Base-by-base conservation (phyloP, 64 coral and sea anemone species). In the Actinia equina region DNA sequence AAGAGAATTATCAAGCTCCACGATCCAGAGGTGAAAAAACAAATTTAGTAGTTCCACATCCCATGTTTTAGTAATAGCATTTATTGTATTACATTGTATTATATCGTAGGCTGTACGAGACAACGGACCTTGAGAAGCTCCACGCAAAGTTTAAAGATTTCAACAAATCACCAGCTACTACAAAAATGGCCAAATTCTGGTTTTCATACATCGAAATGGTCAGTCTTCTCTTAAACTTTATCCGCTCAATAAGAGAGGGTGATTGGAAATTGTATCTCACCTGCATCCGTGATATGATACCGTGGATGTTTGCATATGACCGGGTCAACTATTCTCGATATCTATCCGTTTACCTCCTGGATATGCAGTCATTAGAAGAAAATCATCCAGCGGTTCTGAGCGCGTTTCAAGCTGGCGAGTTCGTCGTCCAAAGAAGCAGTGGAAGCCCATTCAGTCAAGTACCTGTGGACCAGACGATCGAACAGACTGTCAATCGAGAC, bases 391-490 rank as follows among this genome's bases (percentile, higher is more conserved):
- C 83, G 2, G 78, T 83, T 83, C 83, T 88, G 2, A 19, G 17
- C 58, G 62, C 77, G 22, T 71, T 92, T 58, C 20, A 74, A 22
- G 37, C 87, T 86, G 93, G 89, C 13, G 93, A 95, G 64, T 83
- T 95, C 37, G 94, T 89, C 23, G 87, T 95, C 18, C 94, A 92
- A 59, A 45, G 71, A 83, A 83, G 71, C 60, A 84, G 62, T 23
- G 67, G 27, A 3, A 65, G 78, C 84, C 55, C 85, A 59, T 92
- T 95, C 59, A 81, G 78, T 43, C 89, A 95, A 89, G 52, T 95
- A 8, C 60, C 89, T 71, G 93, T 95, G 26, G 89, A 95, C 71
- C 89, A 95, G 83, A 89, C 89, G 6, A 95, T 91, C 25, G 89
- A 95, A 55, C 89, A 95, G 59, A 95, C 89, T 15, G 42, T 92